Conservation (phyloP, 2,888 invertebrate genomes). For the Standfussiana lucernea region DNA sequence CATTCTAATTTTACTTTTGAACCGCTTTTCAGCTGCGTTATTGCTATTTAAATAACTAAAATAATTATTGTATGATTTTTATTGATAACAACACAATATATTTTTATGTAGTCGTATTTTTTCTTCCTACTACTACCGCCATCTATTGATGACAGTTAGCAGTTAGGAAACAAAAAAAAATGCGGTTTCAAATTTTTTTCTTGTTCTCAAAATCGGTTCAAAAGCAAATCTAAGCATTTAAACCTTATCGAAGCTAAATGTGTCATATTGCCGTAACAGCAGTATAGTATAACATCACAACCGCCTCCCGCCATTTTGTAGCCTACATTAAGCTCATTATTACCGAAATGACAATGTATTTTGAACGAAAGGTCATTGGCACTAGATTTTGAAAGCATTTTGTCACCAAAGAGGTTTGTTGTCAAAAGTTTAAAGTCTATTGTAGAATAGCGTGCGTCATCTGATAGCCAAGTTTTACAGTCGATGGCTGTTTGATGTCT, state of each 20-base stretch:
- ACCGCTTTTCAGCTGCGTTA: conserved; percentile 53
- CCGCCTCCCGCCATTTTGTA: conserved; percentile 78
- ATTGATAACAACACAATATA: background rate
- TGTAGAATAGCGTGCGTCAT: conserved; percentile 60
- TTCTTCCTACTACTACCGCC: conserved; percentile 33
- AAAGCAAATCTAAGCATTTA: conserved; percentile 69
- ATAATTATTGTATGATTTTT: conserved; percentile 21
- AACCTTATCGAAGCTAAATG: conserved; percentile 73
- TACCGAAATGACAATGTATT: conserved; percentile 71
- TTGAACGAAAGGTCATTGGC: conserved; percentile 73
- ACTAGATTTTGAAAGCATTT: conserved; percentile 70
- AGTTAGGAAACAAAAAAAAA: conserved; percentile 7
- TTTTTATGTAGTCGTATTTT: background rate
- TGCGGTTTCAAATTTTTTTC: background rate
- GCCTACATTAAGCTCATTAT: conserved; percentile 82
- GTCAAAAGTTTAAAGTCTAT: conserved; percentile 56
- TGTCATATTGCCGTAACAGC: conserved; percentile 77
- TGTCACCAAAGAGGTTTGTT: conserved; percentile 63
- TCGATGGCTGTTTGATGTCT: conserved; percentile 45
- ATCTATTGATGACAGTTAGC: conserved; percentile 18
- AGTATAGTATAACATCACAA: conserved; percentile 80
- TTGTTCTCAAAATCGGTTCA: conserved; percentile 68
- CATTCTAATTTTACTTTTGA: conserved; percentile 64
- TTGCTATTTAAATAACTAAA: conserved; percentile 25
- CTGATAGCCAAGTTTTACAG: conserved; percentile 50